Evolutionary conservation across 2,113 vertebrate species (phyloP), one percentile per base, ranked within the genome.

Genomic region (Sapayoa aenigma): DNA sequence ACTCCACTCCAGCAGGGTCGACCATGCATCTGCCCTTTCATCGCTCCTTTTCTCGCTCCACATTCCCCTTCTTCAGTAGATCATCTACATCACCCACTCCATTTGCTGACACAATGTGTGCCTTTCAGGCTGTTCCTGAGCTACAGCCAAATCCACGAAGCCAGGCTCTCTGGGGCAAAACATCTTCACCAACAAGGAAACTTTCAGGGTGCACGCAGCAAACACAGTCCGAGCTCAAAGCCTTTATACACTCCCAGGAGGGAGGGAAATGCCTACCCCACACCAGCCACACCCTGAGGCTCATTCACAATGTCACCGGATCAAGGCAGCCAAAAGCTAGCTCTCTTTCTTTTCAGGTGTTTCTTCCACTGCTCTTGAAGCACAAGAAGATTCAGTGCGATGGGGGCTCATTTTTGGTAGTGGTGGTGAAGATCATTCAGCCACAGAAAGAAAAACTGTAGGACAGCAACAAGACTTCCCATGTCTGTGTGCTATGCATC

Each of bases 71-170:
- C 90, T 90, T 75, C 88, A 67, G 41, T 46, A 80, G 75, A 92
- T 92, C 56, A 81, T 84, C 85, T 85, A 68, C 72, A 85, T 80
- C 93, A 93, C 73, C 65, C 0, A 1, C 75, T 83, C 87, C 60
- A 84, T 81, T 92, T 88, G 88, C 86, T 92, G 49, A 87, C 75
- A 86, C 66, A 94, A 87, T 84, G 58, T n/a, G 56, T 81, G 87
- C 88, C 88, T 72, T 74, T 69, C 88, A 90, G 91, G 85, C 79
- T 93, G 67, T 59, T 88, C 55, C 55, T 78, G 42, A 96, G 68
- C 39, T 65, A 67, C 42, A 83, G 67, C 30, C 82, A 87, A 91
- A 78, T 9, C 46, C 55, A 55, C 41, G 37, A 50, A 83, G 62
- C 16, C 9, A 3, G 42, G 39, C 59, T 83, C 82, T 71, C n/a